These are phyloP conservation scores for Daboia siamensis DNA, from an alignment of 2,113 vertebrate species.

Conservation along the genomic window DNA sequence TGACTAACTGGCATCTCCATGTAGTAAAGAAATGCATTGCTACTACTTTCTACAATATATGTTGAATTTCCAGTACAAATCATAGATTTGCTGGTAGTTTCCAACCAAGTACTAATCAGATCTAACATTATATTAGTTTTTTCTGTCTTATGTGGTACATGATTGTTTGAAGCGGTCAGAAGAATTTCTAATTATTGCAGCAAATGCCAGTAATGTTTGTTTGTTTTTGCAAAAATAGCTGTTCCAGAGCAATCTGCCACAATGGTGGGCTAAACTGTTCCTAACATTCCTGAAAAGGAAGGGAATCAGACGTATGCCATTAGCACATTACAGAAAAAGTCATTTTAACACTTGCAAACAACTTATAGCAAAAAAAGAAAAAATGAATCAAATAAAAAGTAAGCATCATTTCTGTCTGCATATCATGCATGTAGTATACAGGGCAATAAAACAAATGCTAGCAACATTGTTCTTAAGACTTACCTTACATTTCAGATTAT, in stretches of 20 bases:
- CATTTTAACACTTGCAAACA: background rate
- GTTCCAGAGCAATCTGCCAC: background rate
- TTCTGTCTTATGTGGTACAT: too few relatives aligned
- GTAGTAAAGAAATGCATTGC: background rate
- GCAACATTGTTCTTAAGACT: background rate
- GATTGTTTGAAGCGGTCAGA: background rate
- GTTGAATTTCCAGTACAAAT: background rate
- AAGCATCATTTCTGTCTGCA: background rate
- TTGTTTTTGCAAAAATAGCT: background rate
- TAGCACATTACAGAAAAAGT: background rate
- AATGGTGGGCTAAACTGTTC: background rate
- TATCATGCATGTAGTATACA: background rate
- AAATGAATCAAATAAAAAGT: too few relatives aligned
- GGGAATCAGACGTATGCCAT: background rate
- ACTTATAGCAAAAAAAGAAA: background rate
- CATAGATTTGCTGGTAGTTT: background rate
- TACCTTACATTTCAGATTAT: background rate
- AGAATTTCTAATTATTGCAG: background rate
- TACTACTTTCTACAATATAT: background rate
- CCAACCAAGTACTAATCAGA: background rate
- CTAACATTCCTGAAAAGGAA: background rate
- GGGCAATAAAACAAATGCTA: background rate
- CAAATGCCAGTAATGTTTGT: background rate
- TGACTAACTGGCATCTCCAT: background rate
- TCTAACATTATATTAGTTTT: background rate